Evolutionary conservation across 1,140 invertebrate genomes (phyloP), one percentile per base, ranked within the genome.

Genomic region (Sycobia sp.): DNA sequence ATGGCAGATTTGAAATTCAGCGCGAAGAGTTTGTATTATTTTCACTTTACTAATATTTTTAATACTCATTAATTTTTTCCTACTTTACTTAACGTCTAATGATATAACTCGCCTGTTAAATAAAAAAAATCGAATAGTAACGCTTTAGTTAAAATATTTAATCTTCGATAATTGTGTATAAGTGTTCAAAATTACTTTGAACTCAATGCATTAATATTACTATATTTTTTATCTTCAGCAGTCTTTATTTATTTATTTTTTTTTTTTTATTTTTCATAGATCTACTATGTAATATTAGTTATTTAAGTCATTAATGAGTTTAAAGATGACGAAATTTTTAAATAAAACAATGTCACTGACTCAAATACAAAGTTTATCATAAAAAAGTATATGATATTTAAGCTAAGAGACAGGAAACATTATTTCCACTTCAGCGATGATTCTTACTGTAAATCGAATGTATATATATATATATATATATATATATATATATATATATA

Each of bases 151-250:
- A 32, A 4, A 29, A 25, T 54, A 53, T 14, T 54, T 47, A 14
- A 32, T 29, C 32, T 4, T 25, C 10, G 38, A 27, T 25, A 44
- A 46, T 38, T 1, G 29, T 36, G 11, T 14, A 51, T 25, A 36
- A 29, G 5, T 29, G 25, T 23, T 51, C 11, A 34, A 50, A 10
- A 43, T 41, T 51, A 51, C 20, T 43, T 16, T 23, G 1, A 51
- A 50, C 16, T 20, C 4, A 32, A 38, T 34, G 27, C 51, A 18
- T 57, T 36, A 36, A 32, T 32, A 49, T 18, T 49, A 9, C 4
- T 29, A 32, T 27, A 41, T 64, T 65, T 36, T 50, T 63, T 41
- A 41, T 39, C 4, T 58, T 64, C 5, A 64, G 47, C 54, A 64
- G 62, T 58, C 62, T 63, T 63, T 53, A 58, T 51, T n/a, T 20